Evolutionary conservation across 2,113 vertebrate species (phyloP).

Genomic region (Sorex araneus): DNA sequence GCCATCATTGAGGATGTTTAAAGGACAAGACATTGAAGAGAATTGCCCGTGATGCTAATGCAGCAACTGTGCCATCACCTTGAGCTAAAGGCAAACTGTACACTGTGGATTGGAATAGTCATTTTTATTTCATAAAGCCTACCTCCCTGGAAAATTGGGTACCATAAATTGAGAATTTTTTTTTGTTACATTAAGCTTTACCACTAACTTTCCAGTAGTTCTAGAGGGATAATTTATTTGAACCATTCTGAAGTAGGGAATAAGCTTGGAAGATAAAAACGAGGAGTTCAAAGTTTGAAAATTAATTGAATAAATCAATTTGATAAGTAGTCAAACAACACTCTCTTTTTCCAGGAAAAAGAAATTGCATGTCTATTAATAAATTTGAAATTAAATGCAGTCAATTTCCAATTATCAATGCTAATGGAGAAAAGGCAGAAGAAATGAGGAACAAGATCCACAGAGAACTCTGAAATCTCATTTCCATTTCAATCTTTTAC

Average conservation of each 20-base stretch:
- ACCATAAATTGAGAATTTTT: constrained; percentile 30
- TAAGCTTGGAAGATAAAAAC: constrained; percentile 68
- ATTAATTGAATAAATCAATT: constrained; percentile 73
- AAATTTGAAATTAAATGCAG: constrained; percentile 64
- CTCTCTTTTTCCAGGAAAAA: constrained; percentile 61
- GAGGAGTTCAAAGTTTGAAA: constrained; percentile 59
- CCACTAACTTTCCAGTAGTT: constrained; percentile 43
- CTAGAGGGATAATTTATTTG: constrained; percentile 68
- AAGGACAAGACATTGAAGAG: background rate
- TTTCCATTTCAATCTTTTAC: constrained; percentile 58
- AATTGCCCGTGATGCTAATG: background rate
- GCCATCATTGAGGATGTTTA: background rate
- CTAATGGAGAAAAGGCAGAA: constrained; percentile 58
- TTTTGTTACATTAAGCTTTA: constrained; percentile 69
- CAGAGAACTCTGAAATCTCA: constrained; percentile 56
- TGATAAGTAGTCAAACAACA: constrained; percentile 48
- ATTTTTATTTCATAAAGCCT: constrained; percentile 61
- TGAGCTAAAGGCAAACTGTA: background rate
- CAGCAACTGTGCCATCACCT: background rate
- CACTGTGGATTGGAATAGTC: background rate
- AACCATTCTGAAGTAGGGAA: constrained; percentile 53
- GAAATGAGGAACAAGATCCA: constrained; percentile 51
- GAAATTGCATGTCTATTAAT: constrained; percentile 64
- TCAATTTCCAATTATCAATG: constrained; percentile 59
- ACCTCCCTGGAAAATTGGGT: constrained; percentile 29